Evolutionary conservation across 2,113 vertebrate genomes (phyloP), one percentile per base, ranked within the genome.

Genomic region (Daubentonia madagascariensis): DNA sequence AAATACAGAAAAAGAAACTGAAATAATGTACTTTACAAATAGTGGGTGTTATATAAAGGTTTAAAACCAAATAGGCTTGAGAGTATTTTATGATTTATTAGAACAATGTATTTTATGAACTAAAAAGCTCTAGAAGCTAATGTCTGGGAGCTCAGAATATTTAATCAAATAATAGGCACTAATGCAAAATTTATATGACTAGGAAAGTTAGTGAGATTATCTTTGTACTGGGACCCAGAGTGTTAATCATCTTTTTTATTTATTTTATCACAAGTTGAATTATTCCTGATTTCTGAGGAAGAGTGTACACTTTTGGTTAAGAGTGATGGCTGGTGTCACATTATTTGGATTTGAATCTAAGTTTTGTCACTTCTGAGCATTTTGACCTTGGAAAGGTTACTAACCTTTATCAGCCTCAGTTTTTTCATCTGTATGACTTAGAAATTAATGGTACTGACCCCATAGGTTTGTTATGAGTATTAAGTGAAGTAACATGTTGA

Each of bases 281-380:
- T 25, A 75, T 83, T 79, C 17, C 40, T 89, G 11, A 17, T 81
- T 86, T 92, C 35, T 84, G 43, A 84, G 78, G 43, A 81, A 83
- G 45, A 70, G 3, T 73, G 3, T 65, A 37, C 16, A 12, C 35
- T 84, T 95, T 79, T 76, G n/a, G 22, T 85, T 95, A 52, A 92
- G 59, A 89, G 30, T 72, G 17, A 76, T 79, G 54, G 3, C 68
- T 93, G n/a, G 7, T 79, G 20, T 75, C 89, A 88, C 32, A 59
- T 93, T 96, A 85, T 61, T 79, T 94, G 85, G 40, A 59, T 92
- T 87, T 93, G 75, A 63, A 80, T 88, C 23, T 88, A 17, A 89
- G 23, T 95, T 95, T 94, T 97, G 32, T 97, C 11, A 30, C 20
- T 95, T 96, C 11, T 20, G 30, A 91, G 10, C 45, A 67, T 93